A percentile compares a stretch with the other conserved stretches of the same genome.
Evolutionary conservation across 2,888 invertebrate genomes (phyloP).

Genomic region (Heliconius erato): DNA sequence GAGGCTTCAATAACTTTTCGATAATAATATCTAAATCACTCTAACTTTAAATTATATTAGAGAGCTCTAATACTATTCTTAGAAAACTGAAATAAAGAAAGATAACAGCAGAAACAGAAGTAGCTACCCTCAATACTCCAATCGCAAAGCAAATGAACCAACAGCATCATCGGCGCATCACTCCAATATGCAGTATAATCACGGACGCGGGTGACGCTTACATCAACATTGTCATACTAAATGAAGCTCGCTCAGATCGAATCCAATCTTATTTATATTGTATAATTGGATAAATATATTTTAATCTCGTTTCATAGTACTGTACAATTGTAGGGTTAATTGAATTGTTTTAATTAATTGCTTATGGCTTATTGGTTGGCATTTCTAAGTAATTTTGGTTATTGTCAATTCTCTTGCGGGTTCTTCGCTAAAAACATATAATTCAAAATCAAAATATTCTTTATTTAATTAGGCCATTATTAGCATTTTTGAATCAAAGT

Average conservation of each 20-base stretch:
- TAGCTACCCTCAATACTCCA: not conserved
- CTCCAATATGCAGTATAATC: slow-evolving; percentile 5
- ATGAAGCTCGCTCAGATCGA: not conserved
- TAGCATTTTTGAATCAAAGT: no score
- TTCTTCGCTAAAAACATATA: not conserved
- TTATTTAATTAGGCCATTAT: no score
- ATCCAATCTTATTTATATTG: slow-evolving; percentile 19
- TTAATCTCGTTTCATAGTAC: not conserved
- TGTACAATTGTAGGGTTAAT: not conserved
- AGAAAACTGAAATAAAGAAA: no score
- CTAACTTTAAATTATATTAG: not conserved
- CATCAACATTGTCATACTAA: slow-evolving; percentile 11
- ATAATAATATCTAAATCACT: not conserved
- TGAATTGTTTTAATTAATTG: not conserved
- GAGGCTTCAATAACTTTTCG: not conserved
- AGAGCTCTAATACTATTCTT: not conserved
- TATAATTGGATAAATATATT: slow-evolving; percentile 14
- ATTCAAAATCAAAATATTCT: no score
- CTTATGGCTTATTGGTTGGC: no score
- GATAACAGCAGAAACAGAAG: not conserved
- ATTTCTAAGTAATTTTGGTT: not conserved
- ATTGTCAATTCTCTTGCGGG: not conserved
- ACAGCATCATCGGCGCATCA: not conserved
- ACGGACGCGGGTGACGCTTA: slow-evolving; percentile 15
- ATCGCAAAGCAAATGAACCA: not conserved